Conservation (phyloP, 2,797 vertebrate species). For the Rhadinocentrus ornatus region DNA sequence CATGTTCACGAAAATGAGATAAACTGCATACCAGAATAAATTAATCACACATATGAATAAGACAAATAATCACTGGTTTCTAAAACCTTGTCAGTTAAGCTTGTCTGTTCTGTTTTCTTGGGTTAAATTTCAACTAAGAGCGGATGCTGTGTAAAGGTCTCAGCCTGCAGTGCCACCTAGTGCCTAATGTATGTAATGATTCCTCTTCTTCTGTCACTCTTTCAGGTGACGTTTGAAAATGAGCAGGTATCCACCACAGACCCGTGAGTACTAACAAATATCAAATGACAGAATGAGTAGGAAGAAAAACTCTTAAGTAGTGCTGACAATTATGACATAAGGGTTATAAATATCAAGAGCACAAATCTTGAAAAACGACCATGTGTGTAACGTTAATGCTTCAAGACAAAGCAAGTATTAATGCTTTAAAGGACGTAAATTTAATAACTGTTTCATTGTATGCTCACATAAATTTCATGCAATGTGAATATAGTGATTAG, state of each 20-base stretch:
- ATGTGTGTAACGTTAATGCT: too few relatives aligned
- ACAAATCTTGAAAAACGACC: background rate
- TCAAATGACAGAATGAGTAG: background rate
- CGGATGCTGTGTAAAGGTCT: background rate
- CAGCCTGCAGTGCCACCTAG: constrained; percentile 47
- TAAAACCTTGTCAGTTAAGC: background rate
- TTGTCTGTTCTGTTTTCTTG: background rate
- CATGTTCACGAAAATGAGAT: constrained; percentile 3
- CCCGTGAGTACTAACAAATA: constrained; percentile 50
- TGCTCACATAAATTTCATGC: background rate
- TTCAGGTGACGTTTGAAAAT: constrained; percentile 58
- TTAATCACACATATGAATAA: background rate
- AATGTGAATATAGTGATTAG: too few relatives aligned
- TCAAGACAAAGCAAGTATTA: background rate
- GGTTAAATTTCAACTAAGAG: background rate
- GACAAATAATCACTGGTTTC: background rate
- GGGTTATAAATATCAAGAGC: background rate
- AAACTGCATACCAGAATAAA: background rate
- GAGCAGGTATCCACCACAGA: constrained; percentile 36
- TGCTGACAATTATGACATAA: background rate
- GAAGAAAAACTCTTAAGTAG: background rate
- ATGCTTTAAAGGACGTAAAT: background rate
- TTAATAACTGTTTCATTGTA: background rate
- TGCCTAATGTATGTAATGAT: constrained; percentile 32
- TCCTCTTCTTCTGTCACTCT: constrained; percentile 27